Conservation (phyloP, 1,140 invertebrate genomes). For the Galleria mellonella region DNA sequence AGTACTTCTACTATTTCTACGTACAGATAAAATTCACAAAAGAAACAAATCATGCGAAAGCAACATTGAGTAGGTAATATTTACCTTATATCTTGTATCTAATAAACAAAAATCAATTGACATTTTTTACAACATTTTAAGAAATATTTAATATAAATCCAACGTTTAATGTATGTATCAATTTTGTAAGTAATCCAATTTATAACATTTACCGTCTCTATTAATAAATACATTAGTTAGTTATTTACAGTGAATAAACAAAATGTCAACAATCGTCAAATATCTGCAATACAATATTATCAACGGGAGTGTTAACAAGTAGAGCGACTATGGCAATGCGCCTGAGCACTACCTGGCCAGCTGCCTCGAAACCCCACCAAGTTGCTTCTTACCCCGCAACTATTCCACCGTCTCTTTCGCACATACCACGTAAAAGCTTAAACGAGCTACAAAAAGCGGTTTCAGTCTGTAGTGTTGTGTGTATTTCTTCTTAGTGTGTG, state of each 20-base stretch:
- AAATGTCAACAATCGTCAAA: constrained; percentile 44
- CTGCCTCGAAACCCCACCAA: constrained; percentile 61
- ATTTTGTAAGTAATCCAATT: too few relatives aligned
- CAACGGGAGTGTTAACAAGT: constrained; percentile 59
- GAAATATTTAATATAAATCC: too few relatives aligned
- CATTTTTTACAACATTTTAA: too few relatives aligned
- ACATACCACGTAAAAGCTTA: constrained; percentile 49
- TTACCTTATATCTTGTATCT: too few relatives aligned
- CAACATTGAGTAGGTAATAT: too few relatives aligned
- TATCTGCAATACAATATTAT: constrained; percentile 51
- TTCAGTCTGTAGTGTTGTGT: constrained; percentile 49
- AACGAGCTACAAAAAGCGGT: constrained; percentile 66
- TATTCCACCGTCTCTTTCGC: constrained; percentile 45
- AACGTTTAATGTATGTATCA: too few relatives aligned
- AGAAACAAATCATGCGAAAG: too few relatives aligned
- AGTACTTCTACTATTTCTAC: too few relatives aligned
- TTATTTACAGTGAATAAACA: constrained; percentile 18
- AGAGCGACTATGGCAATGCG: constrained; percentile 50
- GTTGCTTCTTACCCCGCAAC: constrained; percentile 42
- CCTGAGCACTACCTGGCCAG: constrained; percentile 64
- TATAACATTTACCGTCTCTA: too few relatives aligned
- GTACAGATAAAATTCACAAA: too few relatives aligned
- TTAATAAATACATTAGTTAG: too few relatives aligned
- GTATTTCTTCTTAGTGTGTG: constrained; percentile 42
- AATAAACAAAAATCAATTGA: too few relatives aligned